phyloP scores from a whole-genome alignment of 2,888 invertebrate genomes.

The Pristionchus japonicus region DNA sequence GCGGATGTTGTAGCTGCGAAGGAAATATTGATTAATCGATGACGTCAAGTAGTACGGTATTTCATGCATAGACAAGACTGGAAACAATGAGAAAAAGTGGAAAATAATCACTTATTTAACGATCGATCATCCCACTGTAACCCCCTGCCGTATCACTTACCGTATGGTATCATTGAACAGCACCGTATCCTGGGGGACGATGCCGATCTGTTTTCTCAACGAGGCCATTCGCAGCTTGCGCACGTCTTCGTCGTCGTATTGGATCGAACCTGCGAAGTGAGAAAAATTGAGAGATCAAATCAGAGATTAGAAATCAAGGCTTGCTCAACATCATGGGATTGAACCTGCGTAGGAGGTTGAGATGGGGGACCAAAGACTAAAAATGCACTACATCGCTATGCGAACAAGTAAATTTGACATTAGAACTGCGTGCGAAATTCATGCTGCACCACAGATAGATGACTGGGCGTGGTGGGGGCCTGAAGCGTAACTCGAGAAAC shows the following conservation, averaged over 20 bases:
- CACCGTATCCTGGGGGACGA: constrained; percentile 78
- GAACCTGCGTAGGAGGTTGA: neutral
- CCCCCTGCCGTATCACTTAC: constrained; percentile 41
- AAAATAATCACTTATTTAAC: neutral
- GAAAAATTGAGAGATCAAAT: no score
- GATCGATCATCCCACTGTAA: neutral
- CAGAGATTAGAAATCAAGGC: neutral
- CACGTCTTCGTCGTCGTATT: constrained; percentile 65
- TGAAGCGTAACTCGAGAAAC: no score
- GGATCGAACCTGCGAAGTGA: constrained; percentile 52
- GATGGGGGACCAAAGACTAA: neutral
- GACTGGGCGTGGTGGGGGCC: no score
- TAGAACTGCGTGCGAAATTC: no score
- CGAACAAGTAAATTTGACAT: no score
- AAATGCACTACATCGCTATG: no score
- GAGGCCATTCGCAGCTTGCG: constrained; percentile 60
- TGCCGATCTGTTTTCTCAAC: constrained; percentile 78
- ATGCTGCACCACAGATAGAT: no score
- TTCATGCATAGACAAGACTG: no score
- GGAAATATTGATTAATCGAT: neutral
- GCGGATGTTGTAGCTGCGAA: constrained; percentile 88
- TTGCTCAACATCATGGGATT: no score
- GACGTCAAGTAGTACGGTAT: no score
- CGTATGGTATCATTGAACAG: constrained; percentile 75
- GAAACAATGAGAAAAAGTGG: no score